Percentiles rank a stretch among this genome's conserved stretches.
These are phyloP conservation scores for Sterna hirundo DNA, from an alignment of 2,113 vertebrate genomes.

Conservation along the genomic window DNA sequence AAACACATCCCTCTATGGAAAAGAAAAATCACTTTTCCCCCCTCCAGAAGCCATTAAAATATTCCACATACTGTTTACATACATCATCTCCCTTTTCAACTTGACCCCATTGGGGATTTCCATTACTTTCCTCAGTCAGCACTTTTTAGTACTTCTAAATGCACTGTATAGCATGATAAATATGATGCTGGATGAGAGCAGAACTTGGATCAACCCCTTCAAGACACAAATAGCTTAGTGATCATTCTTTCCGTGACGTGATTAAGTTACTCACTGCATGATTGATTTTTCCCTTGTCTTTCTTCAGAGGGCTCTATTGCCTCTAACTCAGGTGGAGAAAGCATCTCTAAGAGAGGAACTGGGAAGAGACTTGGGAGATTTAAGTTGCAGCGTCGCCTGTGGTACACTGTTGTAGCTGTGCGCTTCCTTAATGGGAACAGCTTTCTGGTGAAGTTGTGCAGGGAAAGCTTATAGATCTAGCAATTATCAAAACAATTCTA, in stretches of 20 bases:
- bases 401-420: too few species aligned
- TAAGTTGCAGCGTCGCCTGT: rapidly evolving
- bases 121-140: background rate
- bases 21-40: background rate
- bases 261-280: background rate
- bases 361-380: background rate
- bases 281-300: background rate
- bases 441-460: background rate
- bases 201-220: background rate
- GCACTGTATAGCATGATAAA: background rate
- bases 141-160: background rate
- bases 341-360: background rate
- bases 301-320: background rate
- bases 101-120: background rate
- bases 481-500: background rate
- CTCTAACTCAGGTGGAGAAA: background rate
- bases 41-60: background rate
- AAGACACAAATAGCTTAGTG: background rate
- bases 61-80: background rate
- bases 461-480: background rate
- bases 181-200: background rate
- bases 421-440: background rate
- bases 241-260: background rate
- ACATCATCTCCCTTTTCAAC: background rate
- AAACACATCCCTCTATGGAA: background rate